phyloP scores from a whole-genome alignment of 2,888 invertebrate species.

The Tenthredo amoena region DNA sequence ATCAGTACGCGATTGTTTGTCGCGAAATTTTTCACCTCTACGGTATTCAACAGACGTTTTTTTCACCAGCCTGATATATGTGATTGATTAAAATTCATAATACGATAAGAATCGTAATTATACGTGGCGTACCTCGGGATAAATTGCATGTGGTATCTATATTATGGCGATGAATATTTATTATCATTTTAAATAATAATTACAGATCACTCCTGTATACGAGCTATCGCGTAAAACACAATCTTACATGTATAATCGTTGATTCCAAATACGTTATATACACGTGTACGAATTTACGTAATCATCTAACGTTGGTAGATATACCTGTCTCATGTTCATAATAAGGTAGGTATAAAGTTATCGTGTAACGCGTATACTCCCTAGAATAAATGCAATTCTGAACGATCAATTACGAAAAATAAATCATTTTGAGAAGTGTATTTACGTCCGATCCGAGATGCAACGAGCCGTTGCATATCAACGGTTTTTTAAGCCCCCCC shows the following conservation, averaged over 20 bases:
- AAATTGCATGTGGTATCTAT: background rate
- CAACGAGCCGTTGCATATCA: background rate
- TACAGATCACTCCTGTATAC: background rate
- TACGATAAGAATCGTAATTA: background rate
- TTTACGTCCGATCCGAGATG: background rate
- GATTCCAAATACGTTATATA: background rate
- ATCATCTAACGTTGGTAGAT: background rate
- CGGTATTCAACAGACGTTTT: background rate
- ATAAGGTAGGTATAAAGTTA: background rate
- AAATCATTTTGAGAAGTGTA: background rate
- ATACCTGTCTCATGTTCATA: background rate
- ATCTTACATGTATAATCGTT: background rate
- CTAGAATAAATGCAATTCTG: background rate
- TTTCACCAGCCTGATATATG: background rate
- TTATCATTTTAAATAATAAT: conserved; percentile 24
- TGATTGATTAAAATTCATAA: conserved; percentile 25
- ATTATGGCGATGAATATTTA: conserved; percentile 20
- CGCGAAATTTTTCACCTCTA: background rate
- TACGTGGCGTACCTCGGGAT: background rate
- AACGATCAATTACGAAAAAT: background rate
- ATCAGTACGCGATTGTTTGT: background rate
- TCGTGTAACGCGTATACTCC: background rate
- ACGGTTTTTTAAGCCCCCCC: background rate
- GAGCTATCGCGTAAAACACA: background rate
- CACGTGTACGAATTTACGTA: background rate